Base-by-base conservation (phyloP, 2,797 vertebrate species). In the Sphenodon punctatus region DNA sequence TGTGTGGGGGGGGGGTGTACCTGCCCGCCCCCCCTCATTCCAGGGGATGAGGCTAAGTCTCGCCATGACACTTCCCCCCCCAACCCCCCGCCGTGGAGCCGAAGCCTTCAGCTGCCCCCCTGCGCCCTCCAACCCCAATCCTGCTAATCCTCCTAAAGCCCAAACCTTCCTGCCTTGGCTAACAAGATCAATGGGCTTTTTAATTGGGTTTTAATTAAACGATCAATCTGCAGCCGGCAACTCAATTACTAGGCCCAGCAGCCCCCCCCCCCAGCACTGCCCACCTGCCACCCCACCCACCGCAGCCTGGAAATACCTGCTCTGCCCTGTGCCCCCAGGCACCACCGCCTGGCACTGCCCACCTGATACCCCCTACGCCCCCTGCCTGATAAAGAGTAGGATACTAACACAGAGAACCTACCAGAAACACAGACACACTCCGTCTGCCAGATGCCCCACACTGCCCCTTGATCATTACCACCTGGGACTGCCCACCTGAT, bases 171-270 rank as follows among this genome's bases (percentile, higher is more conserved):
- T 12, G 65, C 67, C 90, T 78, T 60, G 83, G 80, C 88, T 92
- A 91, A 93, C 80, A 69, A 92, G 94, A 95, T 95, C 94, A 89
- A 95, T 94, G 86, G 87, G 77, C 46, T 89, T 92, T 88, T 93
- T 94, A 94, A 94, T 92, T 95, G 93, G 90, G 92, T 84, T 94
- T 94, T 95, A 95, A 95, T 95, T 94, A 93, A 94, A 92, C 88
- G 85, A 95, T 95, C 92, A 93, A 91, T 94, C 92, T 88, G 78
- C 83, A 84, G 82, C 75, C 88, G 42, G 87, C 78, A 88, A 91
- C 92, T 93, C 82, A 83, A 88, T 88, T 83, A 85, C 74, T n/a
- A 65, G 64, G 71, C 56, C 85, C 19, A 25, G 4, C 4, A 23
- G 51, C 67, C 42, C n/a, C 16, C 41, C 60, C 36, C 10, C 6